Evolutionary conservation across 2,888 invertebrate species (phyloP).

Genomic region (Ryuthela nishihirai): DNA sequence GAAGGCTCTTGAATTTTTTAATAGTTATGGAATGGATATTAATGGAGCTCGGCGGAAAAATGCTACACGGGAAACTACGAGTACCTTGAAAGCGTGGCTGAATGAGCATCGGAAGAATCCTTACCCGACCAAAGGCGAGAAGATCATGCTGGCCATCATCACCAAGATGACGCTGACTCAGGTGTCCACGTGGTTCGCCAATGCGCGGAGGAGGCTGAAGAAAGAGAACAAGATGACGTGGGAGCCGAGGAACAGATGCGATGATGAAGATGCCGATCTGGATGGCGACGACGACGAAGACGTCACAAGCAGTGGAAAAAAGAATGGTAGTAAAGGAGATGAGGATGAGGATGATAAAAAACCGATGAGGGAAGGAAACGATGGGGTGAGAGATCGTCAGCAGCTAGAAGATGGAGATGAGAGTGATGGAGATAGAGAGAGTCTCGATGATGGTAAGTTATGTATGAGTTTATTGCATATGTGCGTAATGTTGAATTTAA

Average conservation of each 20-base stretch:
- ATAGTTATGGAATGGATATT: constrained; percentile 88
- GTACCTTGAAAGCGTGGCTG: constrained; percentile 95
- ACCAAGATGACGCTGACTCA: constrained; percentile 98
- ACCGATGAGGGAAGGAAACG: too few species aligned
- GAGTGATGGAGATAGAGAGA: too few species aligned
- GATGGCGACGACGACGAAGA: constrained; percentile 27
- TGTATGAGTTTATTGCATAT: too few species aligned
- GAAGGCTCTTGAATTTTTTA: background rate
- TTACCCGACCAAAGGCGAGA: constrained; percentile 98
- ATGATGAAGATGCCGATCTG: constrained; percentile 27
- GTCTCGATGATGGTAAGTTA: too few species aligned
- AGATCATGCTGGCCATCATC: constrained; percentile 97
- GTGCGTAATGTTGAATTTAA: too few species aligned
- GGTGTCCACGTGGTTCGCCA: constrained; percentile 61
- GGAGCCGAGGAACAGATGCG: constrained; percentile 65
- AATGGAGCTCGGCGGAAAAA: constrained; percentile 81
- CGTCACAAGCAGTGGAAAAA: too few species aligned
- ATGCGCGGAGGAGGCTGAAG: constrained; percentile 57
- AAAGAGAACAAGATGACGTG: constrained; percentile 99
- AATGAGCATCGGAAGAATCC: constrained; percentile 99
- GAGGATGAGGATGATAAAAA: constrained; percentile 14
- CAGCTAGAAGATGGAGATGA: too few species aligned
- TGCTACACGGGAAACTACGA: constrained; percentile 96
- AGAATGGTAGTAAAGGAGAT: too few species aligned
- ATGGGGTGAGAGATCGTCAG: too few species aligned